These are phyloP conservation scores for Callipepla californica DNA, from an alignment of 2,113 vertebrate genomes.

Conservation along the genomic window DNA sequence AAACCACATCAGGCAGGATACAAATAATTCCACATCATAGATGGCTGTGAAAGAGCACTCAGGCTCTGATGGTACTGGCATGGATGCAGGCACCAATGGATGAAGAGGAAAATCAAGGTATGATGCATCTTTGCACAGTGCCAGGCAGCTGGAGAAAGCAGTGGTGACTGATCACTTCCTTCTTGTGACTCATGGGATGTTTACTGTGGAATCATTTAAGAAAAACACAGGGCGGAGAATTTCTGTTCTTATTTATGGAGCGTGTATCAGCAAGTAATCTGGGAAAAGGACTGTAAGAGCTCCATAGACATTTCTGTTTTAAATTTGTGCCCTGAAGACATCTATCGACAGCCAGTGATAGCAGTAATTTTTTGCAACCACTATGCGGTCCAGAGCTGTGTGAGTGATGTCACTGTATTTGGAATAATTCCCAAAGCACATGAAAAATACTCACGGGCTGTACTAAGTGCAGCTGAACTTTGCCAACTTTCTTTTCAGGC, in stretches of 20 bases:
- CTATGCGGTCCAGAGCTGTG: neutral
- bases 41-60: neutral
- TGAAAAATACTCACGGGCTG: slow-evolving; percentile 64
- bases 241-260: neutral
- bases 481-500: slow-evolving; percentile 42
- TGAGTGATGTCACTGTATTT: slow-evolving; percentile 58
- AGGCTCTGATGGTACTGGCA: neutral
- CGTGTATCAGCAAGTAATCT: neutral
- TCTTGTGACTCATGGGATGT: neutral
- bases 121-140: neutral
- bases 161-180: neutral
- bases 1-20: neutral
- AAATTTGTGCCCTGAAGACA: neutral
- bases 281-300: neutral
- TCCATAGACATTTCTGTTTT: neutral
- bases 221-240: neutral
- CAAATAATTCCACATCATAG: neutral
- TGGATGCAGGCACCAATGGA: neutral
- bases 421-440: slow-evolving; percentile 63
- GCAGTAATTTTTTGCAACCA: neutral
- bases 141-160: neutral
- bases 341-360: neutral
- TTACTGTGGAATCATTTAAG: neutral
- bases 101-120: neutral
- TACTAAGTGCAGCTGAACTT: slow-evolving; percentile 21